Base-by-base conservation (phyloP, 2,797 vertebrate species). In the Pelochelys cantorii region DNA sequence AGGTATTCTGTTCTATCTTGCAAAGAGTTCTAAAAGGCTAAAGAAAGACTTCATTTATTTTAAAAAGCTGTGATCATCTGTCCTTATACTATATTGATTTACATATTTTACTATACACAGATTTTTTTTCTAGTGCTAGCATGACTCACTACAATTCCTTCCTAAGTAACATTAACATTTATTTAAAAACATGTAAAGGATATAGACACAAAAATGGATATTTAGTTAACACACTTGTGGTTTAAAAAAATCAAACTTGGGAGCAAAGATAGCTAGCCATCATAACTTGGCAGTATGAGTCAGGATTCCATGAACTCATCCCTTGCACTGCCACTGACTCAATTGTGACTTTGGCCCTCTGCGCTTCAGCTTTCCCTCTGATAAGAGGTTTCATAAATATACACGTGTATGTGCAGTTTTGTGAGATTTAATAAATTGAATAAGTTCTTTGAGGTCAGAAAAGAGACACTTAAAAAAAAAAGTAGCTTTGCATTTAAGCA, bases 401-500 rank as follows among this genome's bases (percentile, higher is more conserved):
- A 27, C 14, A 62, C 7, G 13, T 31, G 18, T 31, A 42, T 18
- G 1, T 48, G 37, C 27, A 52, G 42, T 22, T 29, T 29, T 60
- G 25, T 62, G 27, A 11, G 27, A 7, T 60, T 57, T 82, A 82
- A 52, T 18, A 62, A 5, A 82, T 27, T 48, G 20, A 10, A 5
- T 71, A 71, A 22, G 18, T 71, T 71, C 34, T 37, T 37, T 71
- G 34, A 60, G 37, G 59, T 31, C 18, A 31, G 57, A 60, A 82
- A 42, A 81, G 27, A 42, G 57, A 3, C 17, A 60, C 6, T 31
- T 3, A 27, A 42, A 15, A 42, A 27, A 48, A 60, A 25, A 10
- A 27, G 27, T 59, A 42, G 20, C 84, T 89, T 84, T 79, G 84
- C 20, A 23, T 80, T 89, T 81, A 83, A 77, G 92, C 91, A 83